Conservation (phyloP, 2,113 vertebrate genomes). For the Sterna hirundo region DNA sequence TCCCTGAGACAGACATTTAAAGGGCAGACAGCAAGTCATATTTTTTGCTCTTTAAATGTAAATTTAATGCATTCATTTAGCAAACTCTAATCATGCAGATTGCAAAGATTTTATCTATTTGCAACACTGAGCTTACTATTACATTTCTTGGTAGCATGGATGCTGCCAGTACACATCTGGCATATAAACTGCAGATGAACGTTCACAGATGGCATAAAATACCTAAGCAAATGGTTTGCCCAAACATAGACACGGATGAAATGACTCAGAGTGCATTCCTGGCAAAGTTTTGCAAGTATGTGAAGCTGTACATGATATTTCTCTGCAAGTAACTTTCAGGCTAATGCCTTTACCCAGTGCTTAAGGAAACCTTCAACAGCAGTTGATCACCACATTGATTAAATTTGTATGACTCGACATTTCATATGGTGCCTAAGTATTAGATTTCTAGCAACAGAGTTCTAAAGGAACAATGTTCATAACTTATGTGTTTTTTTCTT, state of each 20-base stretch:
- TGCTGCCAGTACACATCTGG: conserved; percentile 50
- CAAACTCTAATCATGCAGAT: neutral
- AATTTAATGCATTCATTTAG: neutral
- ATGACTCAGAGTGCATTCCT: neutral
- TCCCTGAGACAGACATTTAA: neutral
- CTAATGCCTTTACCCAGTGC: neutral
- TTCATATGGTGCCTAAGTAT: neutral
- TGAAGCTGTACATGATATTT: neutral
- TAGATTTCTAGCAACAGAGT: neutral
- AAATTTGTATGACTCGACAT: neutral
- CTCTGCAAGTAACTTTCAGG: neutral
- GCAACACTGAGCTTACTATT: neutral
- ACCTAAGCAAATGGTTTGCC: conserved; percentile 38
- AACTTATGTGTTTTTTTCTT: neutral
- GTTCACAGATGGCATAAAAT: conserved; percentile 50
- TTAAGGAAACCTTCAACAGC: neutral
- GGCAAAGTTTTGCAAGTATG: neutral
- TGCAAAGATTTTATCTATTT: neutral
- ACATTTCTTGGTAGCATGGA: neutral
- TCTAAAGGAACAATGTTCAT: neutral
- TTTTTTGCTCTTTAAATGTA: neutral
- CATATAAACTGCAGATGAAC: conserved; percentile 32
- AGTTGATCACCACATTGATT: neutral
- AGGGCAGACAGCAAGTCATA: neutral
- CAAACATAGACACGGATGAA: conserved; percentile 14